phyloP scores from a whole-genome alignment of 2,888 invertebrate species.

The Stenolophus ochropezus region DNA sequence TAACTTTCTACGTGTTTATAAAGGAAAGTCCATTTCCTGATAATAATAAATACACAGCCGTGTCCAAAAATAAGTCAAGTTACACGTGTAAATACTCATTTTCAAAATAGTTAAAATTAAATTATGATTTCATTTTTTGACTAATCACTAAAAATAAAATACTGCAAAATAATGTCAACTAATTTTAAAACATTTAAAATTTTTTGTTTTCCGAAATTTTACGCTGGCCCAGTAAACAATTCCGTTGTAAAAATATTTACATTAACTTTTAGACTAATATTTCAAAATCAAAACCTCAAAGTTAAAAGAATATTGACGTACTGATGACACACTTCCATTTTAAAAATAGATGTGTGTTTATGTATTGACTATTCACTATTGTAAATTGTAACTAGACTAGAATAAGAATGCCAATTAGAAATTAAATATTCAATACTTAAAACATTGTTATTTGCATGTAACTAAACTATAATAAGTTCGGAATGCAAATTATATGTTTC shows the following conservation, averaged over 20 bases:
- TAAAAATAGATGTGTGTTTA: constrained; percentile 19
- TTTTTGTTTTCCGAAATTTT: not conserved
- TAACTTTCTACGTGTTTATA: not conserved
- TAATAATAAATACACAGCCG: not conserved
- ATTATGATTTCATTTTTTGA: constrained; percentile 13
- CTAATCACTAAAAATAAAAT: constrained; percentile 13
- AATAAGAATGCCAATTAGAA: not conserved
- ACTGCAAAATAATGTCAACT: not conserved
- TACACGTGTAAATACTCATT: not conserved
- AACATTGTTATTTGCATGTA: not conserved
- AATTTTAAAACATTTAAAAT: not conserved
- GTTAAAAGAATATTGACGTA: not conserved
- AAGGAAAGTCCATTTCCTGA: not conserved
- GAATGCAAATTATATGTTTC: constrained; percentile 23
- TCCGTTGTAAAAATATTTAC: too few species aligned
- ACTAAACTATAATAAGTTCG: not conserved
- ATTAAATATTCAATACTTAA: constrained; percentile 3
- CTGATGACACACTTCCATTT: constrained; percentile 7
- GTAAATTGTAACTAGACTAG: not conserved
- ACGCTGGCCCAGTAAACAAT: too few species aligned
- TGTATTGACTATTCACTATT: not conserved
- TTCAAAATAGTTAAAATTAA: constrained; percentile 7
- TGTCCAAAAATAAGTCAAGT: not conserved
- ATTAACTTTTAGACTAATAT: too few species aligned
- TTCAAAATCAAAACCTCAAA: not conserved